Conservation (phyloP, 1,140 invertebrate genomes). For the Bombus pascuorum region DNA sequence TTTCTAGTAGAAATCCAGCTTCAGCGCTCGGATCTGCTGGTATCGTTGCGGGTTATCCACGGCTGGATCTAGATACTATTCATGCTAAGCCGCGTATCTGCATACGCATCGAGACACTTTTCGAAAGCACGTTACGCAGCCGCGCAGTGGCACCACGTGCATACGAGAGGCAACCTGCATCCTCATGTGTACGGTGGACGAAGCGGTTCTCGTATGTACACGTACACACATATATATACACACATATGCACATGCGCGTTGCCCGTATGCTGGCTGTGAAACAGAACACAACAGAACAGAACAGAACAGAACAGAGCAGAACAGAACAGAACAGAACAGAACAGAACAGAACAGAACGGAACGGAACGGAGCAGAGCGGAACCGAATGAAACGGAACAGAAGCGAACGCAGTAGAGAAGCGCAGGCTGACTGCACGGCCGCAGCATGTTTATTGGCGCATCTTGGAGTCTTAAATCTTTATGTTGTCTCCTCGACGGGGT, state of each 20-base stretch:
- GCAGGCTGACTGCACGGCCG: slow-evolving; percentile 68
- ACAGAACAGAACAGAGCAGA: slow-evolving; percentile 43
- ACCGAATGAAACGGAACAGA: slow-evolving; percentile 78
- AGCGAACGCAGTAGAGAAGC: slow-evolving; percentile 75
- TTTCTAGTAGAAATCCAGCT: slow-evolving; percentile 31
- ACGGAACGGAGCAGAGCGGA: slow-evolving; percentile 69
- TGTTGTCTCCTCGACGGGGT: slow-evolving; percentile 81
- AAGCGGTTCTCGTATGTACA: not conserved
- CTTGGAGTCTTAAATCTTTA: slow-evolving; percentile 82
- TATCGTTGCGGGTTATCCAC: slow-evolving; percentile 45
- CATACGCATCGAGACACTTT: slow-evolving; percentile 63
- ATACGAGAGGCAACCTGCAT: slow-evolving; percentile 41
- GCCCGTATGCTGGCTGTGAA: slow-evolving; percentile 41
- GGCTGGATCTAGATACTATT: slow-evolving; percentile 57
- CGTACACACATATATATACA: not conserved
- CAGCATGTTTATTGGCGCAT: slow-evolving; percentile 83
- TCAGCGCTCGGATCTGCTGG: slow-evolving; percentile 11
- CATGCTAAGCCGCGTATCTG: slow-evolving; percentile 55
- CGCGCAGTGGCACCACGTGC: slow-evolving; percentile 36
- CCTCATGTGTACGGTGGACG: not conserved
- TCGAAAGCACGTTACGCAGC: slow-evolving; percentile 54
- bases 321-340: slow-evolving; percentile 55
- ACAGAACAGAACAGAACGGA: slow-evolving; percentile 31
- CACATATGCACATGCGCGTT: not conserved
- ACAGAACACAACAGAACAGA: slow-evolving; percentile 37